Percentiles rank a stretch among this genome's conserved stretches.
Conservation (phyloP, 2,113 vertebrate genomes). For the Halcyon senegalensis region DNA sequence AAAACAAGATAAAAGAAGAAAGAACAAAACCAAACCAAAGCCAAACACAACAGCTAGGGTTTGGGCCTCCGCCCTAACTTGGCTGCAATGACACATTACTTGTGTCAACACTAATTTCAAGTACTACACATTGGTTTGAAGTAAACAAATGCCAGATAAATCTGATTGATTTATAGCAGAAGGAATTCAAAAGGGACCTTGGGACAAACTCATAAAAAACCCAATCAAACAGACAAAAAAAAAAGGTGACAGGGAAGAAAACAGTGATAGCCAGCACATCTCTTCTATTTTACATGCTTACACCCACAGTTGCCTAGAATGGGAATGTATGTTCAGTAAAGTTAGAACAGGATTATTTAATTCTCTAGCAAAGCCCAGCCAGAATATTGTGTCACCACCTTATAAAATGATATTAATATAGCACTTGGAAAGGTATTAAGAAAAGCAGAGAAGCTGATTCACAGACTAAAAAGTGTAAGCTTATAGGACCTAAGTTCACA, state of each 20-base stretch:
- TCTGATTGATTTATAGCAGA: background rate
- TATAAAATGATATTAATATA: slow-evolving; percentile 65
- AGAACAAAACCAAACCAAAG: background rate
- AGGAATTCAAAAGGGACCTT: background rate
- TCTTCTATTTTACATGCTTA: background rate
- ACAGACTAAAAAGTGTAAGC: slow-evolving; percentile 29
- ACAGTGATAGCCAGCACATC: background rate
- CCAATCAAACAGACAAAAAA: background rate
- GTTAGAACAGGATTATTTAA: slow-evolving; percentile 53
- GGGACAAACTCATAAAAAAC: background rate
- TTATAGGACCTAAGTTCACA: slow-evolving; percentile 41
- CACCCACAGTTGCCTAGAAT: background rate
- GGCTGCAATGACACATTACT: slow-evolving; percentile 22
- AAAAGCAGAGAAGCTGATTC: slow-evolving; percentile 26
- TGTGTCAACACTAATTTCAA: too few species aligned
- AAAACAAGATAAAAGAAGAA: background rate
- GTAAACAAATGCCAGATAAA: slow-evolving; percentile 2
- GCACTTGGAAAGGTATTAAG: slow-evolving; percentile 62
- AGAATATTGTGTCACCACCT: slow-evolving; percentile 56
- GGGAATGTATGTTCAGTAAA: slow-evolving; percentile 1
- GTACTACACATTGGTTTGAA: background rate
- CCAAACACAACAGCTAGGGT: background rate
- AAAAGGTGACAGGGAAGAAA: background rate
- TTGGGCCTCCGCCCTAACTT: background rate
- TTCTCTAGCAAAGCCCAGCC: slow-evolving; percentile 34